Percentiles rank a stretch among this genome's conserved stretches.
phyloP scores from a whole-genome alignment of 2,888 invertebrate species.

The Zele albiditarsus region DNA sequence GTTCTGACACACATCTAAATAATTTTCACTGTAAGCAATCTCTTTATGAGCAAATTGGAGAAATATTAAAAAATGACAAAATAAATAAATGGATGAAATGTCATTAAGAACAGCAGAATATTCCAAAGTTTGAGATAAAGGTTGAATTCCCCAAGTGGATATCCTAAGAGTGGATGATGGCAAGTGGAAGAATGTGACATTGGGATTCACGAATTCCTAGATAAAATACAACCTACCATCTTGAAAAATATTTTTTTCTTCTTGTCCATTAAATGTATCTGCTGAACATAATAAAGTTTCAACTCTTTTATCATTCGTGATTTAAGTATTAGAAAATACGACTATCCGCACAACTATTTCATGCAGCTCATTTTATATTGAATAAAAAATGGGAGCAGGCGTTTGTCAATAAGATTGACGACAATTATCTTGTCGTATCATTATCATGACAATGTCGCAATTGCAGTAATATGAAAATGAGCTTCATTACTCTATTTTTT shows the following conservation, averaged over 20 bases:
- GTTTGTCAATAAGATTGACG: not conserved
- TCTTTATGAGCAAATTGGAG: too few species aligned
- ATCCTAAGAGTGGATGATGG: not conserved
- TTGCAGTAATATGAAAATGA: not conserved
- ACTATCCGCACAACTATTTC: too few species aligned
- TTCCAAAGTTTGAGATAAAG: not conserved
- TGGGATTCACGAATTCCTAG: not conserved
- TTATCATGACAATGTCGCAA: not conserved
- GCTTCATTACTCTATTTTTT: too few species aligned
- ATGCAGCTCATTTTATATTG: not conserved
- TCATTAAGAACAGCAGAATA: not conserved
- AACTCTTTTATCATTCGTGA: not conserved
- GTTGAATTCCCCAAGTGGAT: not conserved
- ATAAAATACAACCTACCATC: constrained; percentile 29
- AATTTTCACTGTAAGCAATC: too few species aligned
- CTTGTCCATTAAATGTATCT: not conserved
- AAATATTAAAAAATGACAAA: not conserved
- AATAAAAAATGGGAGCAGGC: not conserved
- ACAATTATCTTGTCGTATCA: not conserved
- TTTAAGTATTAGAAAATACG: not conserved
- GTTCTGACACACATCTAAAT: not conserved
- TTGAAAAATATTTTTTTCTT: constrained; percentile 14
- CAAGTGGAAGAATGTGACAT: not conserved
- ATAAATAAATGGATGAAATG: not conserved
- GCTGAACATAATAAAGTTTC: not conserved